Conservation (phyloP, 2,113 vertebrate species). For the Callocephalon fimbriatum region DNA sequence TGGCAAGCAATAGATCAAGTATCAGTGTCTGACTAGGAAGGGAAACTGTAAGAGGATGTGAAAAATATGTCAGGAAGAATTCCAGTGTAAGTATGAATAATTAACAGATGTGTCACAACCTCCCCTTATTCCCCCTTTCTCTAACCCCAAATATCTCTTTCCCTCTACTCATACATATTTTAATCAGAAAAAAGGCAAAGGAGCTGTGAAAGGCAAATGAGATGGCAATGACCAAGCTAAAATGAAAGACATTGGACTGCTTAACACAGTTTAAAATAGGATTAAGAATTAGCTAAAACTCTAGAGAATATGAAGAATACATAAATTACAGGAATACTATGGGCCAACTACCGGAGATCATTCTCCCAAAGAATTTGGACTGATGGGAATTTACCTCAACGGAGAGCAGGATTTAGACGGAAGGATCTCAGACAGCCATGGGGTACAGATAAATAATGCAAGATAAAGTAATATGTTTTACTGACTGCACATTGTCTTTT, state of each 20-base stretch:
- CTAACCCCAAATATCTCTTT: neutral
- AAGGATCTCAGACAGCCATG: neutral
- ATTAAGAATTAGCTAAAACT: neutral
- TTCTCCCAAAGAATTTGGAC: neutral
- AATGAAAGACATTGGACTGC: neutral
- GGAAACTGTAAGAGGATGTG: neutral
- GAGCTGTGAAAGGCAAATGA: neutral
- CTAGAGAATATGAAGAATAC: neutral
- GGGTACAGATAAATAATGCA: neutral
- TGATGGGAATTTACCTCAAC: neutral
- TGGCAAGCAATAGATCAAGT: constrained; percentile 8
- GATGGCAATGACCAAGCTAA: neutral
- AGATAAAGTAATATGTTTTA: neutral
- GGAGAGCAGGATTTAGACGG: neutral
- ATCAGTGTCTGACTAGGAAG: neutral
- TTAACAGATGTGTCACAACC: neutral
- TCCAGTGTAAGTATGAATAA: neutral
- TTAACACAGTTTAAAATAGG: neutral
- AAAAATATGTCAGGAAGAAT: neutral
- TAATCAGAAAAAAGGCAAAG: neutral
- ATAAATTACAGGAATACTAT: neutral
- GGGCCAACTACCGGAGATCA: neutral
- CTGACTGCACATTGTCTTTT: neutral
- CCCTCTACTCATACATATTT: neutral
- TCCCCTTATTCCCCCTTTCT: neutral